Conservation (phyloP, 2,113 vertebrate genomes). For the Peromyscus polionotus region DNA sequence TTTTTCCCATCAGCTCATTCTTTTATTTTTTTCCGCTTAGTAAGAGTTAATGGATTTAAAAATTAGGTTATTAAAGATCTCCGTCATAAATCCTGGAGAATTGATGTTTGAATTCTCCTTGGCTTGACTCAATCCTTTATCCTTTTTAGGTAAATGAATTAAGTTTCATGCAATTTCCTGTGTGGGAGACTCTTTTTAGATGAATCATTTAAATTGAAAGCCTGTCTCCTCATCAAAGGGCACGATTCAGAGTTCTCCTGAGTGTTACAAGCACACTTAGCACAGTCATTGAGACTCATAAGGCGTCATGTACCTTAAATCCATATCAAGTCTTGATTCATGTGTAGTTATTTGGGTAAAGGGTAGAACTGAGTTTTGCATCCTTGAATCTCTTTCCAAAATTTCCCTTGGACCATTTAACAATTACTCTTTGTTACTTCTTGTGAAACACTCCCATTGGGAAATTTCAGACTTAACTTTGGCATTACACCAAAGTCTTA, state of each 20-base stretch:
- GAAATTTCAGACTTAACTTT: slow-evolving; percentile 9
- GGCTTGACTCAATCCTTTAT: slow-evolving; percentile 81
- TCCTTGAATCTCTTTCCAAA: slow-evolving; percentile 20
- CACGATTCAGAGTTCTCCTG: slow-evolving; percentile 69
- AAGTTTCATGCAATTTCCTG: slow-evolving; percentile 78
- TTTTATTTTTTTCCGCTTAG: neutral
- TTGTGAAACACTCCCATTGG: slow-evolving; percentile 21
- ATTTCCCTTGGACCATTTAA: slow-evolving; percentile 62
- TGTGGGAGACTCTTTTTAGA: slow-evolving; percentile 81
- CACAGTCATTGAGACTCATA: slow-evolving; percentile 62
- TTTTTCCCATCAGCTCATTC: too few species aligned
- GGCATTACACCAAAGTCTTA: neutral
- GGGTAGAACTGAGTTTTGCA: slow-evolving; percentile 22
- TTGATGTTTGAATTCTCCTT: slow-evolving; percentile 77
- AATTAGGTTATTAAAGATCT: slow-evolving; percentile 67
- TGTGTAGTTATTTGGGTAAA: slow-evolving; percentile 56
- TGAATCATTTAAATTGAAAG: slow-evolving; percentile 82
- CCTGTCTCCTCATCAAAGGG: slow-evolving; percentile 74
- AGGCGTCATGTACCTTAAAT: slow-evolving; percentile 34
- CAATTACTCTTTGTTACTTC: slow-evolving; percentile 48
- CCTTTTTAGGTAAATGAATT: slow-evolving; percentile 82
- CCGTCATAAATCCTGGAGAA: slow-evolving; percentile 62
- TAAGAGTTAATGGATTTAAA: slow-evolving; percentile 76
- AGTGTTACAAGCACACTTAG: slow-evolving; percentile 51
- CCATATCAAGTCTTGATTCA: slow-evolving; percentile 60